Evolutionary conservation across 2,888 invertebrate genomes (phyloP).

Genomic region (Tolmerus cingulatus): DNA sequence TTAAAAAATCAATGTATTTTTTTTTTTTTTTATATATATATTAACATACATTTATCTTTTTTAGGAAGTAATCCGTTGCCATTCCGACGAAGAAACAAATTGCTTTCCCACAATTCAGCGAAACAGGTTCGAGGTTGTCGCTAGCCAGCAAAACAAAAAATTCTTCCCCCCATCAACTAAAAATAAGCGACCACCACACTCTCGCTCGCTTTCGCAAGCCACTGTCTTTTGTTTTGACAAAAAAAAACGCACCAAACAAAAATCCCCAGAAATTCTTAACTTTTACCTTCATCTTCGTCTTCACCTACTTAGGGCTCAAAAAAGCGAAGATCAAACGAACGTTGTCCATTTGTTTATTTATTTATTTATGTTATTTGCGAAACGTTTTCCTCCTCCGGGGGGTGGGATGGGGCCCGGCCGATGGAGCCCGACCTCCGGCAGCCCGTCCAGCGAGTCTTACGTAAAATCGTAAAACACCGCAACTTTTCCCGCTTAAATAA

Average conservation of each 20-base stretch:
- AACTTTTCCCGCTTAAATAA: slow-evolving; percentile 38
- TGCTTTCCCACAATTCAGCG: neutral
- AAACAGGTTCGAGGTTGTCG: neutral
- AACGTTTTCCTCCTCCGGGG: too few species aligned
- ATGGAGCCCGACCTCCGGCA: neutral
- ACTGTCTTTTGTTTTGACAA: slow-evolving; percentile 21
- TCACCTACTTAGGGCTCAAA: slow-evolving; percentile 7
- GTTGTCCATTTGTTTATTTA: neutral
- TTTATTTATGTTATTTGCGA: too few species aligned
- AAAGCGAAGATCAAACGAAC: neutral
- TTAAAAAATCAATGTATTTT: neutral
- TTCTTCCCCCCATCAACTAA: neutral
- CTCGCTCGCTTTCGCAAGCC: neutral
- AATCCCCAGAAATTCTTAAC: neutral
- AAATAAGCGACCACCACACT: neutral
- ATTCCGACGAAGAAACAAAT: neutral
- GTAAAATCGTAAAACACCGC: neutral
- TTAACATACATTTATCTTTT: neutral
- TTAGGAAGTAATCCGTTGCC: neutral
- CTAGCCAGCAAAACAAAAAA: neutral
- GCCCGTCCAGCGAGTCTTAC: neutral
- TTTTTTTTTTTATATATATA: too few species aligned
- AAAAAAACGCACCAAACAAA: neutral
- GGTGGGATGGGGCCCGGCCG: neutral
- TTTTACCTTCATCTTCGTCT: slow-evolving; percentile 37